These are phyloP conservation scores for Coremacera marginata DNA, from an alignment of 2,888 invertebrate species.

Conservation along the genomic window DNA sequence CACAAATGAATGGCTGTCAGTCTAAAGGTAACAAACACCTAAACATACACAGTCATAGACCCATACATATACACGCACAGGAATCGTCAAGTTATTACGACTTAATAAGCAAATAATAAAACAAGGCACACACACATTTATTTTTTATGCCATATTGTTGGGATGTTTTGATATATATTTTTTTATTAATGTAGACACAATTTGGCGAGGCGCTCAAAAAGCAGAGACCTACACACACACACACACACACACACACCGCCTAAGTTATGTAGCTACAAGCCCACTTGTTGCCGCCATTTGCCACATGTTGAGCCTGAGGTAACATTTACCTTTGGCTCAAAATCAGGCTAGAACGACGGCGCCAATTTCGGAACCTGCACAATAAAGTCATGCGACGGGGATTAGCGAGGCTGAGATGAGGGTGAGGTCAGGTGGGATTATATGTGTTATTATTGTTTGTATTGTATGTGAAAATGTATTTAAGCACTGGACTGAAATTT, in stretches of 20 bases:
- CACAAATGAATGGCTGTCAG: neutral
- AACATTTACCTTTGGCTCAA: neutral
- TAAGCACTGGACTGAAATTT: neutral
- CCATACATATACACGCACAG: neutral
- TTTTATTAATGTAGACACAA: conserved; percentile 2
- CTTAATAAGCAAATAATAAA: conserved; percentile 30
- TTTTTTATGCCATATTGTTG: conserved; percentile 9
- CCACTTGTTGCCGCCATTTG: conserved; percentile 24
- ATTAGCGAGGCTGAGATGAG: neutral
- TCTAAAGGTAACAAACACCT: neutral
- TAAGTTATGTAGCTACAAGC: neutral
- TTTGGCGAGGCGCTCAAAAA: conserved; percentile 8
- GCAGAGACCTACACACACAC: neutral
- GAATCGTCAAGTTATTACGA: conserved; percentile 13
- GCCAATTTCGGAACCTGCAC: neutral
- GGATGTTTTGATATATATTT: neutral
- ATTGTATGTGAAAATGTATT: neutral
- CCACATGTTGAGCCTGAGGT: neutral
- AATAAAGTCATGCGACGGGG: too few species aligned
- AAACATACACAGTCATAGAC: neutral
- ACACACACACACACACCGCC: neutral
- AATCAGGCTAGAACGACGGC: neutral
- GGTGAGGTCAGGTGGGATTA: too few species aligned
- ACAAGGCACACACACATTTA: conserved; percentile 1
- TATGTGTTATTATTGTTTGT: neutral